Evolutionary conservation across 2,888 invertebrate genomes (phyloP).

Genomic region (Hirtodrosophila histrioides): DNA sequence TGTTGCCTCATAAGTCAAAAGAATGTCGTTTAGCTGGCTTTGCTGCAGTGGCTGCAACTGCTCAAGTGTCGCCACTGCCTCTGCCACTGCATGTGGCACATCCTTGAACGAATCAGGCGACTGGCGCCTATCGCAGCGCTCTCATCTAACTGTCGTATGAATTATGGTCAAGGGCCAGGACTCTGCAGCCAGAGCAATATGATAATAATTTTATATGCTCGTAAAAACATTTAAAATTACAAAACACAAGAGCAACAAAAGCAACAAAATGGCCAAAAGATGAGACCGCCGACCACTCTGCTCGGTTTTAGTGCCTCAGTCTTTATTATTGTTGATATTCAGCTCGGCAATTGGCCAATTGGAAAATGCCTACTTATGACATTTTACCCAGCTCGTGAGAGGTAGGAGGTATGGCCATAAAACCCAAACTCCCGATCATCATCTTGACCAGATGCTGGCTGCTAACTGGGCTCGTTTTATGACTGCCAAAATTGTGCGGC

Average conservation of each 20-base stretch:
- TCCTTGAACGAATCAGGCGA: slow-evolving; percentile 24
- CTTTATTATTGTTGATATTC: slow-evolving; percentile 30
- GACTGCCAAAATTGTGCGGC: slow-evolving; percentile 34
- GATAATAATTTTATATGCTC: slow-evolving; percentile 74
- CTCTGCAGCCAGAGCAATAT: slow-evolving; percentile 26
- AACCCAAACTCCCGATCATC: slow-evolving; percentile 23
- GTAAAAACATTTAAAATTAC: slow-evolving; percentile 73
- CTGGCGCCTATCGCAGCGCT: slow-evolving; percentile 60
- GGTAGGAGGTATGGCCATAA: slow-evolving; percentile 37
- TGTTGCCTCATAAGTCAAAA: slow-evolving; percentile 67
- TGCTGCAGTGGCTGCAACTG: slow-evolving; percentile 51
- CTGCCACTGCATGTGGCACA: slow-evolving; percentile 29
- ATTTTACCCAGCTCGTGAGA: slow-evolving; percentile 1
- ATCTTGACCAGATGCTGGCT: slow-evolving; percentile 32
- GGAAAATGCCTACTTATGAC: slow-evolving; percentile 24
- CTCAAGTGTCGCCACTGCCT: slow-evolving; percentile 53
- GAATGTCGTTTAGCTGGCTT: slow-evolving; percentile 60
- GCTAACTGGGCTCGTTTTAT: slow-evolving; percentile 27
- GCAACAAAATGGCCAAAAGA: slow-evolving; percentile 27
- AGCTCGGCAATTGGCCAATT: slow-evolving; percentile 53
- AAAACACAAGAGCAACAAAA: slow-evolving; percentile 19
- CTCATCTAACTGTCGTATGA: slow-evolving; percentile 65
- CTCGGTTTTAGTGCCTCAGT: slow-evolving; percentile 22
- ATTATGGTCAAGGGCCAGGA: slow-evolving; percentile 42
- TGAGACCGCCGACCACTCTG: slow-evolving; percentile 13